Evolutionary conservation across 2,797 vertebrate species (phyloP).

Genomic region (Bryconaethiops microstoma): DNA sequence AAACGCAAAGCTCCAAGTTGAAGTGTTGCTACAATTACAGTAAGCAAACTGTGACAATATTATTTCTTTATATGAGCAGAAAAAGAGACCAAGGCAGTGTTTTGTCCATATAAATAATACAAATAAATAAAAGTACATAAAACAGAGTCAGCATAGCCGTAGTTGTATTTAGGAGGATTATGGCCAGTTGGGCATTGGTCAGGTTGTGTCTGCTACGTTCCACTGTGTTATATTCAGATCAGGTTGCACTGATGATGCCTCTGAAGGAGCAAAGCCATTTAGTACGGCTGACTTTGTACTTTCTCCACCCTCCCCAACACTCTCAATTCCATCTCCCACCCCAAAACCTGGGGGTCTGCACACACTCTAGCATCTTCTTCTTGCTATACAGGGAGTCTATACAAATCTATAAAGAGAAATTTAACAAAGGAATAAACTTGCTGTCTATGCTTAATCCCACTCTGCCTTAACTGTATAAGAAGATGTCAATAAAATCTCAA

Average conservation of each 20-base stretch:
- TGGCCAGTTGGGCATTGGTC: not conserved
- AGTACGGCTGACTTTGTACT: constrained; percentile 49
- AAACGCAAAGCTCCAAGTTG: too few relatives aligned
- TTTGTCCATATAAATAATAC: too few relatives aligned
- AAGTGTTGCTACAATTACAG: too few relatives aligned
- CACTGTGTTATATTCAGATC: constrained; percentile 51
- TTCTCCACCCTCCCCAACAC: too few relatives aligned
- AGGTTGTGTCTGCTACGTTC: not conserved
- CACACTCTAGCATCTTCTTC: constrained; percentile 37
- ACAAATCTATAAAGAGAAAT: not conserved
- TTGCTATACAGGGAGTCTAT: constrained; percentile 15
- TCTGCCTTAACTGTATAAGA: too few relatives aligned
- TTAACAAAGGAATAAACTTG: too few relatives aligned
- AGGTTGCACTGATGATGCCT: constrained; percentile 42
- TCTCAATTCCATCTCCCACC: not conserved
- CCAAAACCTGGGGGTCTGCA: constrained; percentile 4
- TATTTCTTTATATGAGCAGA: not conserved
- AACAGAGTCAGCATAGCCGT: not conserved
- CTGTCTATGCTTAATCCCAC: too few relatives aligned
- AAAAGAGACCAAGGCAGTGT: not conserved
- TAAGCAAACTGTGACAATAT: too few relatives aligned
- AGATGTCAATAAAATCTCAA: too few relatives aligned
- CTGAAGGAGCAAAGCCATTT: constrained; percentile 35
- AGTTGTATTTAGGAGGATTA: not conserved
- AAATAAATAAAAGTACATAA: too few relatives aligned